Conservation (phyloP, 2,888 invertebrate species). For the Hofmannophila pseudospretella region DNA sequence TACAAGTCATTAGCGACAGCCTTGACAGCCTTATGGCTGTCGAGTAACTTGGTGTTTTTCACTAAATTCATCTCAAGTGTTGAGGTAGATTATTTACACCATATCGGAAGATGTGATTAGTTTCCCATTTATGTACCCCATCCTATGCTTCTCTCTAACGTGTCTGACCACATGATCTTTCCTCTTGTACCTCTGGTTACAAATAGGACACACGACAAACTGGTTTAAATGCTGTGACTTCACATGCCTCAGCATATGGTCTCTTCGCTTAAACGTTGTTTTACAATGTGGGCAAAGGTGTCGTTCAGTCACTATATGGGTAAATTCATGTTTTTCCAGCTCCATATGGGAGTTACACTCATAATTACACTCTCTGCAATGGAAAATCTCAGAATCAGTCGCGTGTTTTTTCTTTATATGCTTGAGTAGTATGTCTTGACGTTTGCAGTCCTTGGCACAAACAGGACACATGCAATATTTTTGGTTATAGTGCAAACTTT, state of each 20-base stretch:
- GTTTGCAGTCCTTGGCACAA: constrained; percentile 33
- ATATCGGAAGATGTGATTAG: constrained; percentile 29
- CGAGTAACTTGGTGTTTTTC: too few relatives aligned
- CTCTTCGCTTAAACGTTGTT: constrained; percentile 40
- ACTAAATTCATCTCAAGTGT: too few relatives aligned
- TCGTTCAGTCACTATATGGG: constrained; percentile 25
- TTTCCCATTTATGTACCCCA: constrained; percentile 35
- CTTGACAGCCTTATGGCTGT: too few relatives aligned
- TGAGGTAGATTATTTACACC: not conserved
- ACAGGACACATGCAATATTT: constrained; percentile 36
- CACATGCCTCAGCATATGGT: constrained; percentile 49
- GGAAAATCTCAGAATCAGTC: constrained; percentile 22
- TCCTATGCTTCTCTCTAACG: constrained; percentile 46
- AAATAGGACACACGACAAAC: constrained; percentile 36
- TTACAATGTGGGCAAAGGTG: constrained; percentile 41
- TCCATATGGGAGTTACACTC: constrained; percentile 23
- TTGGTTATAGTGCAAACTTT: constrained; percentile 31
- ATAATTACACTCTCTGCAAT: constrained; percentile 35
- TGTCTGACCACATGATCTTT: constrained; percentile 49
- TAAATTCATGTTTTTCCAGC: constrained; percentile 33
- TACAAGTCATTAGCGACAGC: too few relatives aligned
- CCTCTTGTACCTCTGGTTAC: constrained; percentile 40
- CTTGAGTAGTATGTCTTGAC: constrained; percentile 31
- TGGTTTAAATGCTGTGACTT: constrained; percentile 44
- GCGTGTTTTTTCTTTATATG: constrained; percentile 40